These are phyloP conservation scores for Cabera pusaria DNA, from an alignment of 2,888 invertebrate species.

Conservation along the genomic window DNA sequence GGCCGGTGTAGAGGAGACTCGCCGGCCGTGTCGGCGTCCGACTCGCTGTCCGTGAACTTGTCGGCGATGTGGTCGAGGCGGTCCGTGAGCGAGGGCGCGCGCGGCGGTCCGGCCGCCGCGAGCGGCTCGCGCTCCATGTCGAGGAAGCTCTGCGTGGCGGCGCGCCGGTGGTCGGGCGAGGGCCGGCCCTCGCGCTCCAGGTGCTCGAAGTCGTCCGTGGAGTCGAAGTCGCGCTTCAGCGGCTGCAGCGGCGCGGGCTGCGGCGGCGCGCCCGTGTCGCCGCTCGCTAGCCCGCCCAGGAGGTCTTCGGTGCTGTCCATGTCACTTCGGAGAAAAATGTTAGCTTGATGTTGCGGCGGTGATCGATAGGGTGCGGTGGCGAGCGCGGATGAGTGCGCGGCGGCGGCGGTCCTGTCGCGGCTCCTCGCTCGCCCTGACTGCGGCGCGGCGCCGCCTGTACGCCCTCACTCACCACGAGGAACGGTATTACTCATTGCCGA, in stretches of 20 bases:
- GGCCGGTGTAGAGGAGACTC: slow-evolving; percentile 73
- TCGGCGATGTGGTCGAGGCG: slow-evolving; percentile 74
- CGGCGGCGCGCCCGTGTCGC: slow-evolving; percentile 43
- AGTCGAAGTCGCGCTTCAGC: slow-evolving; percentile 86
- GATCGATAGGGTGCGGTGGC: slow-evolving; percentile 64
- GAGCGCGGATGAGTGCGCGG: slow-evolving; percentile 44
- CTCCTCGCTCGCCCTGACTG: slow-evolving; percentile 70
- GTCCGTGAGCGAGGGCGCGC: slow-evolving; percentile 62
- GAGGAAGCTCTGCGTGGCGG: slow-evolving; percentile 69
- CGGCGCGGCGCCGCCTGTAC: slow-evolving; percentile 55
- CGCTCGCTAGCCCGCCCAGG: slow-evolving; percentile 62
- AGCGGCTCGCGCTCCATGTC: slow-evolving; percentile 78
- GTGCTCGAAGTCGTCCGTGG: slow-evolving; percentile 89
- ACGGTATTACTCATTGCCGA: slow-evolving; percentile 77
- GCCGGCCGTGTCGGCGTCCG: slow-evolving; percentile 76
- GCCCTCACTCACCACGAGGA: slow-evolving; percentile 74
- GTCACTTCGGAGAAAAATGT: slow-evolving; percentile 39
- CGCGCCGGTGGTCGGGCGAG: slow-evolving; percentile 52
- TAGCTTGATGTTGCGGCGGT: slow-evolving; percentile 34
- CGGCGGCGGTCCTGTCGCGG: slow-evolving; percentile 64
- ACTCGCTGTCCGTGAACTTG: slow-evolving; percentile 84
- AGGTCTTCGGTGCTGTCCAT: slow-evolving; percentile 68
- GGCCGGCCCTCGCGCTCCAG: slow-evolving; percentile 84
- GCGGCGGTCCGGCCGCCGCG: slow-evolving; percentile 56
- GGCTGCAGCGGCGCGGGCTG: slow-evolving; percentile 27